Evolutionary conservation across 30 jellyfish, hydroid and myxozoan genomes (phyloP), one percentile per base, ranked within the genome.

Genomic region (Pelagia noctiluca): DNA sequence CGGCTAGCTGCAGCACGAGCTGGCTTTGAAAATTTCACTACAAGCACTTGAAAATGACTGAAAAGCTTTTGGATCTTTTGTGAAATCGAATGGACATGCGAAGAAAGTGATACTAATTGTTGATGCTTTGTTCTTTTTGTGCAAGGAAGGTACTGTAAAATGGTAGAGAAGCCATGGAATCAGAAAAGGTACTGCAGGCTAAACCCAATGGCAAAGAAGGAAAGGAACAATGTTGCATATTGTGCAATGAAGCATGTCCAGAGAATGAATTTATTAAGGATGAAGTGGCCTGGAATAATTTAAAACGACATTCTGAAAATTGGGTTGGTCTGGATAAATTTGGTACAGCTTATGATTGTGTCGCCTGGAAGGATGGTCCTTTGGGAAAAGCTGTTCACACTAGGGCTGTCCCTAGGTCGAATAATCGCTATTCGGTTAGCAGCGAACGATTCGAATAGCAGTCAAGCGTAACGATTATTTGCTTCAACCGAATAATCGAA

Each of bases 1-100:
- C 57, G 57, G 57, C 16, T 42, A 42, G 57, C 57, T 42, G 57
- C 57, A 42, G 57, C 57, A 42, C 57, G 57, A 5, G 57, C 57
- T 42, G 57, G 57, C 57, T 42, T 42, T 42, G 57, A 42, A 42
- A 8, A 42, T 42, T 42, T n/a, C 57, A 5, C 16, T 16, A 42
- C 57, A 42, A 42, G 8, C 57, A 42, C 57, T 42, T 42, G 57
- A 42, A 42, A 42, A 42, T 16, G 57, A 42, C 57, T 42, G 57
- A 8, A 42, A 42, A 16, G 57, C 57, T 42, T 8, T n/a, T 42
- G 57, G 16, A 42, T 42, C 12, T 16, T 42, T 16, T 42, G 57
- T 42, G 57, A 42, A 42, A 42, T 42, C 57, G 16, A 42, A 42
- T 42, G 16, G 57, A 8, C 57, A 42, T 42, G 12, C 8, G 16